Conservation (phyloP, 2,888 invertebrate genomes). For the Drosophila niveifrons region DNA sequence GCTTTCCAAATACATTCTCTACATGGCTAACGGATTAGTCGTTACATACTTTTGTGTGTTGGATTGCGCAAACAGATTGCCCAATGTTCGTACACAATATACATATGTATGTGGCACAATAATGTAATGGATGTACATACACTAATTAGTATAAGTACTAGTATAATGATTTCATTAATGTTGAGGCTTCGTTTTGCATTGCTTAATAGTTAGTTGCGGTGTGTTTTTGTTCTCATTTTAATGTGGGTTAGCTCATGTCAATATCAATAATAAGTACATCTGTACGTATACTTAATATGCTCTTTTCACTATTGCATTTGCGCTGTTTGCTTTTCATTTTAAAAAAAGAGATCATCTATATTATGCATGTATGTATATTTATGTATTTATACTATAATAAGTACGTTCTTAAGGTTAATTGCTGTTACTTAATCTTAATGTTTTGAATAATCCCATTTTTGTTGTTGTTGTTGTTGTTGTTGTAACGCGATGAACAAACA, state of each 20-base stretch:
- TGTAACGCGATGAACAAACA: conserved; percentile 61
- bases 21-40: conserved; percentile 69
- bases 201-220: conserved; percentile 66
- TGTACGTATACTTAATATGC: conserved; percentile 19
- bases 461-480: conserved; percentile 5
- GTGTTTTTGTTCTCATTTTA: conserved; percentile 34
- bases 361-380: conserved; percentile 22
- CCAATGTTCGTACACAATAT: conserved; percentile 33
- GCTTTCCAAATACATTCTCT: conserved; percentile 71
- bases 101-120: conserved; percentile 41
- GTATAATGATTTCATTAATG: conserved; percentile 23
- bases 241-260: conserved; percentile 41
- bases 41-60: conserved; percentile 42
- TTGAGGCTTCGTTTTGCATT: conserved; percentile 61
- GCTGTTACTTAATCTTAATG: conserved; percentile 42
- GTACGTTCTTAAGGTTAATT: conserved; percentile 49
- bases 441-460: conserved; percentile 7
- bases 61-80: conserved; percentile 38
- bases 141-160: conserved; percentile 33
- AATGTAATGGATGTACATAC: conserved; percentile 36
- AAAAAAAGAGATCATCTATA: conserved; percentile 38
- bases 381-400: conserved; percentile 43
- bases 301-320: conserved; percentile 31
- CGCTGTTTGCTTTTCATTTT: conserved; percentile 36
- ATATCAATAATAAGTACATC: conserved; percentile 15